Base-by-base conservation (phyloP, 2,888 invertebrate species). In the Chalcosyrphus nemorum region DNA sequence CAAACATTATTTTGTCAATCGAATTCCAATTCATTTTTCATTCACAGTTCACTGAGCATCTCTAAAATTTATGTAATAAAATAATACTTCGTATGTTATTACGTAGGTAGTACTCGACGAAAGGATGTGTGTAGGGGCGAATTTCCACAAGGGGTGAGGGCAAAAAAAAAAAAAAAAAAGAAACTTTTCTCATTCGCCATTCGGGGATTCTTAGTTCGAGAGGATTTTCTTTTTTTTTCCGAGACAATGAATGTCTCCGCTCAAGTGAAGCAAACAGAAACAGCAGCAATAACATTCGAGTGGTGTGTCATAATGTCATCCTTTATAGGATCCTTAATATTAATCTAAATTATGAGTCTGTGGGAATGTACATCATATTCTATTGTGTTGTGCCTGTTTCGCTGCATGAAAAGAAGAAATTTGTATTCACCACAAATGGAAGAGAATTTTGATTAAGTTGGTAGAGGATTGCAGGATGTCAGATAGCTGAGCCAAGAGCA, bases 21-120 rank as follows among this genome's bases (percentile, higher is more conserved):
- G 89, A 88, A 87, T 88, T 89, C 88, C 89, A 90, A 90, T 90
- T 89, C 90, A 90, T 91, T 90, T 90, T 89, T 90, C 89, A 90
- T 89, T 89, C 88, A 89, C 89, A 89, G 89, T 88, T 89, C 89
- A 89, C 86, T 89, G 89, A 86, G 80, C 87, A 86, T 86, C 87
- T 86, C 86, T 86, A 85, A 86, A 85, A 86, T 85, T 65, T 86
- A 77, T 75, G 86, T 86, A 87, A 87, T 87, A 88, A 88, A 88
- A 87, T 87, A 86, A 87, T 86, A 77, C 80, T 80, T 80, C 75
- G 84, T 80, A 74, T 84, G 84, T 84, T 84, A 80, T 80, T 80
- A 80, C 77, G 63, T 57, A 50, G 81, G n/a, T n/a, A n/a, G n/a
- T n/a, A n/a, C n/a, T 71, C 41, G 50, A 65, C n/a, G 47, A 59